Evolutionary conservation across 2,888 invertebrate genomes (phyloP).

Genomic region (Drosophila quinaria): DNA sequence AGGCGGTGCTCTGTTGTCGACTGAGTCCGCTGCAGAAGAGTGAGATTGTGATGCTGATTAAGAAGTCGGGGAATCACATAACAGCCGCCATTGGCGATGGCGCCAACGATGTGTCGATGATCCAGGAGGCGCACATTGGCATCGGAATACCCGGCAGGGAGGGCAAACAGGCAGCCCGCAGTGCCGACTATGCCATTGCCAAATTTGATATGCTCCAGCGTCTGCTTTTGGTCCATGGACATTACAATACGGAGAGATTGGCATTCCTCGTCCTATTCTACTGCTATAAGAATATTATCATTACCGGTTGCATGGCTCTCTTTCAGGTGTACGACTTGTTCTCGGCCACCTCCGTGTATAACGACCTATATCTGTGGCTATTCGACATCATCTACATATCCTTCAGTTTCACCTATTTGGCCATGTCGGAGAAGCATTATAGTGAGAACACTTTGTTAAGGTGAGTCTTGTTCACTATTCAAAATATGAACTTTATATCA

Average conservation of each 20-base stretch:
- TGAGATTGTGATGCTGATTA: slow-evolving; percentile 93
- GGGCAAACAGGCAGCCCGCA: slow-evolving; percentile 89
- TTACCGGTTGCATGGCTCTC: slow-evolving; percentile 88
- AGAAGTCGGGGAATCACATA: slow-evolving; percentile 87
- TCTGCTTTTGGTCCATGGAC: slow-evolving; percentile 92
- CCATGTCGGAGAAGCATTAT: slow-evolving; percentile 91
- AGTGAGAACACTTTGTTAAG: slow-evolving; percentile 86
- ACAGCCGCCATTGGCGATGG: slow-evolving; percentile 98
- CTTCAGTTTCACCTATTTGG: slow-evolving; percentile 90
- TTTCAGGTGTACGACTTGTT: slow-evolving; percentile 87
- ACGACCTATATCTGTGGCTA: slow-evolving; percentile 90
- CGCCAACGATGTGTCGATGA: slow-evolving; percentile 99
- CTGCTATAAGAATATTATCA: slow-evolving; percentile 93
- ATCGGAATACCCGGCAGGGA: slow-evolving; percentile 91
- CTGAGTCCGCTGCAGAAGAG: slow-evolving; percentile 96
- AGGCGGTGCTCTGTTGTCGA: slow-evolving; percentile 94
- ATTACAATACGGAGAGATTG: slow-evolving; percentile 92
- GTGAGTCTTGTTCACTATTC: slow-evolving; percentile 80
- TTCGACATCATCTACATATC: slow-evolving; percentile 92
- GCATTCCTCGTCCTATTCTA: slow-evolving; percentile 92
- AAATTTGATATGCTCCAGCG: slow-evolving; percentile 92
- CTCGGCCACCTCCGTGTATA: slow-evolving; percentile 89
- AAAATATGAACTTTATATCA: too few species aligned
- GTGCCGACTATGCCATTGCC: slow-evolving; percentile 94
- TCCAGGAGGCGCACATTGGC: slow-evolving; percentile 97